A percentile compares a stretch with the other conserved stretches of the same genome.
Conservation (phyloP, 2,797 vertebrate species). For the Sebastes steindachneri region DNA sequence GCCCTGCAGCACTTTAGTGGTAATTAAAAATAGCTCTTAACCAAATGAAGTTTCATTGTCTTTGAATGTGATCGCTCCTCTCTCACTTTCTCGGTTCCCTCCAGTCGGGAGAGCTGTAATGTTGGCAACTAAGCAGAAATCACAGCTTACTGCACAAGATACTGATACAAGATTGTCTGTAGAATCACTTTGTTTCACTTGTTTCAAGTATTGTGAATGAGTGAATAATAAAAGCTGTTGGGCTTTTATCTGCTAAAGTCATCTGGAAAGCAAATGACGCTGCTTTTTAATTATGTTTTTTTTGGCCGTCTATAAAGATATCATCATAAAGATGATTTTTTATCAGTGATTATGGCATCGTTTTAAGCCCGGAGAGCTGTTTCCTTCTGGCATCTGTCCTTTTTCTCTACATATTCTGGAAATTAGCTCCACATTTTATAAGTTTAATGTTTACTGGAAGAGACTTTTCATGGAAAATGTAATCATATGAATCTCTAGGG, state of each 20-base stretch:
- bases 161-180: neutral
- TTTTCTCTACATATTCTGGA: neutral
- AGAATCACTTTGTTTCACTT: neutral
- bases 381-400: neutral
- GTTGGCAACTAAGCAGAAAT: neutral
- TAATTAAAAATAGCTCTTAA: slow-evolving; percentile 31
- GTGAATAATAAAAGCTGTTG: neutral
- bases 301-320: neutral
- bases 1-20: neutral
- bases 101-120: neutral
- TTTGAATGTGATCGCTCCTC: neutral
- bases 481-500: neutral
- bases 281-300: neutral
- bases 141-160: neutral
- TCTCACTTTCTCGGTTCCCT: neutral
- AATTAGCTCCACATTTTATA: neutral
- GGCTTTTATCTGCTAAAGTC: neutral
- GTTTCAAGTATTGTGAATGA: neutral
- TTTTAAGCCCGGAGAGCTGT: neutral
- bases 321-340: neutral
- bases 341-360: neutral
- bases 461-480: neutral
- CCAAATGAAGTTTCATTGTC: slow-evolving; percentile 8
- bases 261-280: neutral
- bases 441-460: neutral